These are phyloP conservation scores for Heteromurus nitidus DNA, from an alignment of 2,888 invertebrate genomes.

Conservation along the genomic window DNA sequence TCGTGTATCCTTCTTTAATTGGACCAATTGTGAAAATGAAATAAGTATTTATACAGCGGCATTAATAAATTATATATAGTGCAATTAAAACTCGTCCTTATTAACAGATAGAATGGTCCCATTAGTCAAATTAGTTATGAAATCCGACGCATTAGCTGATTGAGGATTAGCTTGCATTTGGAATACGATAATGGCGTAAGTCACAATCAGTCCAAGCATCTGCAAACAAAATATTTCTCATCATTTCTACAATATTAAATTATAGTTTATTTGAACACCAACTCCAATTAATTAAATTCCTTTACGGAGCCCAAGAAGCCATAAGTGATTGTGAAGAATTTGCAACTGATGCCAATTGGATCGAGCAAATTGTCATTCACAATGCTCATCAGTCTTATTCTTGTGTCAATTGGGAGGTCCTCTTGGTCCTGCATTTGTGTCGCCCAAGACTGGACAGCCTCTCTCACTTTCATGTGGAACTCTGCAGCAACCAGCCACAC, in stretches of 20 bases:
- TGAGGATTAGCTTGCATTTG: conserved; percentile 2
- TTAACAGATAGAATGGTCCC: neutral
- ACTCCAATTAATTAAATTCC: neutral
- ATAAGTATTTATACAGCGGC: neutral
- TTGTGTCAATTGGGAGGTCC: conserved; percentile 23
- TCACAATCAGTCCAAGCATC: conserved; percentile 20
- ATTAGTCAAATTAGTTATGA: neutral
- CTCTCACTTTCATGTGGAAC: conserved; percentile 42
- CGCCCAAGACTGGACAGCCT: conserved; percentile 42
- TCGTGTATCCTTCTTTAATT: neutral
- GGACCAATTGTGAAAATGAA: too few species aligned
- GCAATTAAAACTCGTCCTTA: neutral
- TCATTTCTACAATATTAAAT: neutral
- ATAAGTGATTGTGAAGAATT: neutral
- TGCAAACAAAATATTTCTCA: neutral
- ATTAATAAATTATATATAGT: neutral
- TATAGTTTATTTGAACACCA: neutral
- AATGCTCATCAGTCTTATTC: neutral
- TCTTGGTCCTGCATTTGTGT: conserved; percentile 46
- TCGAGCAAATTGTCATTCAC: conserved; percentile 7
- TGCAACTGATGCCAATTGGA: neutral
- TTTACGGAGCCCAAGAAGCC: conserved; percentile 2
- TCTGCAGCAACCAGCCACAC: conserved; percentile 40
- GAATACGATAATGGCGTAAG: conserved; percentile 12
- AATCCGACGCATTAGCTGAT: neutral